These are phyloP conservation scores for Drosophila oshimai DNA, from an alignment of 1,140 invertebrate genomes.

Conservation along the genomic window DNA sequence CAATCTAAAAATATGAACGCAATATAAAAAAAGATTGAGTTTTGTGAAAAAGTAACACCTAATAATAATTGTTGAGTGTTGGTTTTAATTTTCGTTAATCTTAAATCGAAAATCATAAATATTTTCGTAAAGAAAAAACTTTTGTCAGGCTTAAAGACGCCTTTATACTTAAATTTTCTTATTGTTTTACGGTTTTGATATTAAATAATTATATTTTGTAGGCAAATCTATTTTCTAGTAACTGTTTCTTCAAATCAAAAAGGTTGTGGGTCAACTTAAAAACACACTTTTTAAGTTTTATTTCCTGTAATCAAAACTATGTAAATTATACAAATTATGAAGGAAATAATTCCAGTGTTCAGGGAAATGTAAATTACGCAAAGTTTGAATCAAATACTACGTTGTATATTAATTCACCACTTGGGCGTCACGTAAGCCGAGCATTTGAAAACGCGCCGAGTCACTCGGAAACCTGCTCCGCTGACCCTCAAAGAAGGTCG, in stretches of 20 bases:
- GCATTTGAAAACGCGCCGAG: constrained; percentile 41
- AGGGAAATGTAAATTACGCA: background rate
- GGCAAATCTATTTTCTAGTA: too few relatives aligned
- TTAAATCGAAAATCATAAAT: background rate
- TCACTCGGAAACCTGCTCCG: constrained; percentile 48
- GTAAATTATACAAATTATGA: background rate
- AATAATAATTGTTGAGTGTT: background rate
- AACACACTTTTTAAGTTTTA: too few relatives aligned
- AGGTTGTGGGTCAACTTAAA: too few relatives aligned
- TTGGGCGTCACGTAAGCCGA: constrained; percentile 50
- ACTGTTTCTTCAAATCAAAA: too few relatives aligned
- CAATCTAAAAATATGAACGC: background rate
- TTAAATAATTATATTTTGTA: too few relatives aligned
- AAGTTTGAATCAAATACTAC: constrained; percentile 8
- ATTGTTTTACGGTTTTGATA: too few relatives aligned
- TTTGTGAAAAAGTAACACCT: background rate
- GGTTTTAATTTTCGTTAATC: background rate
- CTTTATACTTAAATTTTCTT: too few relatives aligned
- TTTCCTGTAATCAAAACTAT: background rate
- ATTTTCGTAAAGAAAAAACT: background rate
- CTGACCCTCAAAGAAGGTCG: constrained; percentile 66
- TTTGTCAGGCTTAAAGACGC: too few relatives aligned
- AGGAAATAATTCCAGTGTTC: background rate
- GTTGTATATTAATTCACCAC: background rate
- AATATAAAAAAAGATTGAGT: background rate